Conservation (phyloP, 2,113 vertebrate species). For the Periophthalmodon schlosseri region DNA sequence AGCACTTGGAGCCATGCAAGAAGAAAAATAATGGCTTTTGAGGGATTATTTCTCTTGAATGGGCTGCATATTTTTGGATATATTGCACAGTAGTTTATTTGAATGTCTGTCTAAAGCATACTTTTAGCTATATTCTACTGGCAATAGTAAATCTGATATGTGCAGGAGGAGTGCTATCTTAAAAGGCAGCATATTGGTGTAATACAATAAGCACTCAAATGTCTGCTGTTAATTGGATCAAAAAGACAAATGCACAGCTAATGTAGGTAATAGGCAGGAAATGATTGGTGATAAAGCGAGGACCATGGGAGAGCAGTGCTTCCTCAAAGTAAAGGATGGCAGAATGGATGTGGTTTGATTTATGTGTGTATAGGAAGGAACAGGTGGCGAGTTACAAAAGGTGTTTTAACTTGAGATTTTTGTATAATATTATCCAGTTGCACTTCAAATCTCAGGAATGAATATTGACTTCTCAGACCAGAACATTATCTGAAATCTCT, state of each 20-base stretch:
- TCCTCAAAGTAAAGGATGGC: not conserved
- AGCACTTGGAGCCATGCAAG: not conserved
- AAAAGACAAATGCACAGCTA: constrained; percentile 48
- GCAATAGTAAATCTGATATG: constrained; percentile 21
- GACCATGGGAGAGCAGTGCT: constrained; percentile 24
- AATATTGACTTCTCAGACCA: not conserved
- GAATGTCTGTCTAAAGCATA: not conserved
- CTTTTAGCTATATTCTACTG: not conserved
- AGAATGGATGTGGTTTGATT: not conserved
- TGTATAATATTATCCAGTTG: not conserved
- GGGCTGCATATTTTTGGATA: not conserved
- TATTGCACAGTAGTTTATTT: not conserved
- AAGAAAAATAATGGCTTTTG: constrained; percentile 19
- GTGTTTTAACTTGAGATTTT: not conserved
- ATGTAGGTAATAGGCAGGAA: constrained; percentile 50
- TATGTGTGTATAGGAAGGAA: not conserved
- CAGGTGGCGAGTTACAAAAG: not conserved
- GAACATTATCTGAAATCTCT: not conserved
- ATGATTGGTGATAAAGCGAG: constrained; percentile 39
- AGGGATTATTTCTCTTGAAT: constrained; percentile 3
- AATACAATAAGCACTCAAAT: constrained; percentile 47
- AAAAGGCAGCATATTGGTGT: constrained; percentile 27
- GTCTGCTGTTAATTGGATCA: constrained; percentile 52
- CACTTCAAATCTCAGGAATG: not conserved
- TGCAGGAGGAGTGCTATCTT: constrained; percentile 37